Base-by-base conservation (phyloP, 1,140 invertebrate species). In the Adoxophyes honmai region DNA sequence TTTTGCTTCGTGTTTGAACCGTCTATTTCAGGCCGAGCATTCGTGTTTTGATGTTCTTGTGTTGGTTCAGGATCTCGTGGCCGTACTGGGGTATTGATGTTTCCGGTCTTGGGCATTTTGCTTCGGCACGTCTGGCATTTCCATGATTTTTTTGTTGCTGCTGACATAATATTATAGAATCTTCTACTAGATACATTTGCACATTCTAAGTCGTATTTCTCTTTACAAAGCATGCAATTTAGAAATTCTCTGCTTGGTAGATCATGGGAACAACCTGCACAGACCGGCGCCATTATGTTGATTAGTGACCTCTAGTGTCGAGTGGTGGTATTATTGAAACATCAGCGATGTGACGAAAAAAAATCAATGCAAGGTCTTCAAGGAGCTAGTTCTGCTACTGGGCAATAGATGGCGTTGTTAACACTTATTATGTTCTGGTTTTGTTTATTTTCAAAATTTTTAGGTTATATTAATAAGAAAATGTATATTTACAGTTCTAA, bases 191-290 rank as follows among this genome's bases (percentile, higher is more conserved):
- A 35, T 8, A 53, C 34, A 11, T 36, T 36, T 36, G 55, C 55
- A 28, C 42, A 57, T 5, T 51, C 55, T 14, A 51, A 35, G 13
- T 57, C 55, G 13, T 57, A 57, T 1, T 6, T 13, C 4, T 57
- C 34, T 0, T 28, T 57, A 18, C 55, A 57, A 9, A 11, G 28
- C 1, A 14, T 7, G 14, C 55, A 57, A 6, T 13, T 35, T 10
- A 57, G 8, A 34, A 14, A 16, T 15, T 57, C 28, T 9, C 55
- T n/a, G 5, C 4, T 37, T 0, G 52, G 34, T 1, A 54, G 11
- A 18, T 37, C 10, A 6, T 21, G 34, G 4, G 11, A 4, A 37
- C 52, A 54, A 15, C 52, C 52, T 7, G 34, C 52, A 10, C 52
- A 54, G 18, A 54, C 1, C 9, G 4, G 10, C 1, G 34, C 4